phyloP scores from a whole-genome alignment of 1,140 invertebrate species.

The Drosophila bipectinata region DNA sequence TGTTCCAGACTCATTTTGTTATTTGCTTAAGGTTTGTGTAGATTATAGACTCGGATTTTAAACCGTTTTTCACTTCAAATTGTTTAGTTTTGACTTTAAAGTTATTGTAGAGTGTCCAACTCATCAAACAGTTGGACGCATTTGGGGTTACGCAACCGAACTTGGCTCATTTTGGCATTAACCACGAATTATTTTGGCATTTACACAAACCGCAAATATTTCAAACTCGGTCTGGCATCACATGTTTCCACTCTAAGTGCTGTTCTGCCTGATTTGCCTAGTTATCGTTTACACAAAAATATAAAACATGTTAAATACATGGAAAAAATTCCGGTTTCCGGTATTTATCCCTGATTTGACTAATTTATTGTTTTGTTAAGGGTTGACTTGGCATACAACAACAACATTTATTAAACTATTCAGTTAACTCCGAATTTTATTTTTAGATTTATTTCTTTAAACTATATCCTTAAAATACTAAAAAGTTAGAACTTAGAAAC shows the following conservation, averaged over 20 bases:
- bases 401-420: no score
- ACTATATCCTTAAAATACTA: no score
- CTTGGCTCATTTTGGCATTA: constrained; percentile 17
- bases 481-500: no score
- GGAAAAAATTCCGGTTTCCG: background rate
- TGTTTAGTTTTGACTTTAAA: background rate
- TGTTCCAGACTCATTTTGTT: background rate
- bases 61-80: background rate
- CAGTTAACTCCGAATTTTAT: no score
- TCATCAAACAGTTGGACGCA: background rate
- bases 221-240: constrained; percentile 34
- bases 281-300: constrained; percentile 28
- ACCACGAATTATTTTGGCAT: constrained; percentile 46
- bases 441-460: no score
- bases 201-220: constrained; percentile 50
- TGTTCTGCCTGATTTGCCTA: constrained; percentile 49
- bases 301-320: background rate
- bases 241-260: constrained; percentile 20
- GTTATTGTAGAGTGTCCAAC: background rate
- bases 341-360: constrained; percentile 3
- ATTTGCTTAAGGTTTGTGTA: background rate
- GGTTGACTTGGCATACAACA: no score
- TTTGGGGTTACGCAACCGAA: constrained; percentile 4
- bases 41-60: background rate
- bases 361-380: background rate